phyloP scores from a whole-genome alignment of 2,113 vertebrate genomes.

The Recurvirostra avosetta region DNA sequence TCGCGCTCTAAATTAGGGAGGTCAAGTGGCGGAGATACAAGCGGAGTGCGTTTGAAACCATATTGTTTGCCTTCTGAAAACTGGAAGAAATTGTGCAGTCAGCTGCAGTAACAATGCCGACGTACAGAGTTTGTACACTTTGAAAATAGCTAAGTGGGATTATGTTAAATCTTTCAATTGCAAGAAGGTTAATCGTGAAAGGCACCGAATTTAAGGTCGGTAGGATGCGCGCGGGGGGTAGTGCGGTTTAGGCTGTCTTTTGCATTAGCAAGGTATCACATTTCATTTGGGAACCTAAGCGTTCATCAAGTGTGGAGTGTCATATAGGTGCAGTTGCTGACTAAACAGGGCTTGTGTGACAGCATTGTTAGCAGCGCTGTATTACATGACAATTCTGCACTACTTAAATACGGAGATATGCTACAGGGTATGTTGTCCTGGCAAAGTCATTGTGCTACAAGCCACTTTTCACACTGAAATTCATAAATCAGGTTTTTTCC shows the following conservation, averaged over 20 bases:
- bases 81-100: not conserved
- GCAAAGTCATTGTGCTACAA: constrained; percentile 37
- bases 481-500: not conserved
- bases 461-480: not conserved
- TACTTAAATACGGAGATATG: constrained; percentile 6
- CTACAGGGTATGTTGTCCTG: constrained; percentile 3
- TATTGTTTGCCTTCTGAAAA: constrained; percentile 45
- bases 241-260: not conserved
- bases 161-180: constrained; percentile 11
- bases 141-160: constrained; percentile 30
- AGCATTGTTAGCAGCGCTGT: constrained; percentile 40
- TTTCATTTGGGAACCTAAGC: constrained; percentile 67
- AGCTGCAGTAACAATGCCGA: not conserved
- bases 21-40: constrained; percentile 44
- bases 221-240: not conserved
- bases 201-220: constrained; percentile 23
- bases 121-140: not conserved
- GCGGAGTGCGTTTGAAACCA: not conserved
- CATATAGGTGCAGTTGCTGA: constrained; percentile 61
- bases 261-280: constrained; percentile 44
- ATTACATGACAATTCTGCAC: constrained; percentile 31
- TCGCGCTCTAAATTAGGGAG: constrained; percentile 41
- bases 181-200: not conserved
- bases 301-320: constrained; percentile 59
- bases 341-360: constrained; percentile 56